Evolutionary conservation across 2,888 invertebrate genomes (phyloP).

Genomic region (Rutpela maculata): DNA sequence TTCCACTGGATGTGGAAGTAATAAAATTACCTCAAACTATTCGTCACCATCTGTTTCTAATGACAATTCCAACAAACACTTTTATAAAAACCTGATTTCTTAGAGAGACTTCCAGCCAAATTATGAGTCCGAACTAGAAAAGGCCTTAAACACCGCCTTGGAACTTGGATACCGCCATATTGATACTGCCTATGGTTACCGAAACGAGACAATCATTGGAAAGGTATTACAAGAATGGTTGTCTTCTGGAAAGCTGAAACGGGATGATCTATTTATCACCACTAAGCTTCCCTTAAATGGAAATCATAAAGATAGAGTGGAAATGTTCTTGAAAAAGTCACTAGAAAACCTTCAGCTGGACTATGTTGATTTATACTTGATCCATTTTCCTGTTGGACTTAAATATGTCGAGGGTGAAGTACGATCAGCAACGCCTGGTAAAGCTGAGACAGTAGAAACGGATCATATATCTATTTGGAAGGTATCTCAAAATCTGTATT

Average conservation of each 20-base stretch:
- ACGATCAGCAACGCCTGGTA: background rate
- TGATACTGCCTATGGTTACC: background rate
- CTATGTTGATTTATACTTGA: background rate
- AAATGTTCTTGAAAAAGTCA: background rate
- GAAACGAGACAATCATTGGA: background rate
- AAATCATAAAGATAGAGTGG: background rate
- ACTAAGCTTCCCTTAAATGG: background rate
- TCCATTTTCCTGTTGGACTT: background rate
- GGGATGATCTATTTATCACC: background rate
- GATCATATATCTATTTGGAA: constrained; percentile 26
- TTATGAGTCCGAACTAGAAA: background rate
- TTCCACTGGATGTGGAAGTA: too few relatives aligned
- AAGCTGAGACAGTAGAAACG: background rate
- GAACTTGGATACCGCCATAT: background rate
- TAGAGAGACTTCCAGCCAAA: background rate
- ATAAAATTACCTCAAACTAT: too few relatives aligned
- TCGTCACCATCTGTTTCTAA: too few relatives aligned
- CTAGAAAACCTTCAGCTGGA: background rate
- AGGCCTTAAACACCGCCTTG: background rate
- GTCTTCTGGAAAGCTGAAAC: background rate
- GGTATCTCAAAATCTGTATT: constrained; percentile 1
- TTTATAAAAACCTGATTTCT: too few relatives aligned
- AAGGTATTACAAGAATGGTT: background rate
- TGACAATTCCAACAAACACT: too few relatives aligned
- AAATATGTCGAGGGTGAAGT: background rate